Conservation (phyloP, 2,797 vertebrate genomes). For the Prunella strophiata region DNA sequence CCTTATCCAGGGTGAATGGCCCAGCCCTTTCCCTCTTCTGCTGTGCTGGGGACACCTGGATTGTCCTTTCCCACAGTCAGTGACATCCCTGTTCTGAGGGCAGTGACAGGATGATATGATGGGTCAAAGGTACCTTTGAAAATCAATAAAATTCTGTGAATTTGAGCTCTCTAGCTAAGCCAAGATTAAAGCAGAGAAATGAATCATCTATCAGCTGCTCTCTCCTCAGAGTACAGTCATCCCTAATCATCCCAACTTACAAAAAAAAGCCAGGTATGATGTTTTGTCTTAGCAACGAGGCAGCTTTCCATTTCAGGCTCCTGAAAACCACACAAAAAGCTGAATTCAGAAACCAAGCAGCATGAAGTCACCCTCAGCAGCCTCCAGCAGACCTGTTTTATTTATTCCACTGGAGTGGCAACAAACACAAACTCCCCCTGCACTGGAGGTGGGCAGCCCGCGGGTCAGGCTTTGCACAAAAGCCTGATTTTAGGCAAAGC, state of each 20-base stretch:
- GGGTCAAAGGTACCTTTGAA: background rate
- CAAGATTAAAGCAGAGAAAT: background rate
- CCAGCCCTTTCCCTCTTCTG: background rate
- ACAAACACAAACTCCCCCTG: background rate
- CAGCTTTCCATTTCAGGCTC: background rate
- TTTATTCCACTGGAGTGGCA: background rate
- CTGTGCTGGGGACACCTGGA: background rate
- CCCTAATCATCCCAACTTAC: background rate
- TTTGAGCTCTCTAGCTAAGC: background rate
- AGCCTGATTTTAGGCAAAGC: background rate
- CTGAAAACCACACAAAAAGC: background rate
- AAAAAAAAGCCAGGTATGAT: background rate
- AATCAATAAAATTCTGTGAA: background rate
- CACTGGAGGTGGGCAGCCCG: background rate
- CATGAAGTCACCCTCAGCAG: background rate
- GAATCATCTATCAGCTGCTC: background rate
- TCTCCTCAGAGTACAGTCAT: background rate
- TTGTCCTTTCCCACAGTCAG: background rate
- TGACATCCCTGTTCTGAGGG: background rate
- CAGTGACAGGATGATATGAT: background rate
- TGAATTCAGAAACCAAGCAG: background rate
- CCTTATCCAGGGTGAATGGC: fast-evolving
- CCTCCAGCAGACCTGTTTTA: background rate
- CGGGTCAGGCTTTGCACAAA: background rate
- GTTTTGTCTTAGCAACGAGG: background rate